Conservation (phyloP, 35 echinoderm and acorn worm genomes). For the Patiria miniata region DNA sequence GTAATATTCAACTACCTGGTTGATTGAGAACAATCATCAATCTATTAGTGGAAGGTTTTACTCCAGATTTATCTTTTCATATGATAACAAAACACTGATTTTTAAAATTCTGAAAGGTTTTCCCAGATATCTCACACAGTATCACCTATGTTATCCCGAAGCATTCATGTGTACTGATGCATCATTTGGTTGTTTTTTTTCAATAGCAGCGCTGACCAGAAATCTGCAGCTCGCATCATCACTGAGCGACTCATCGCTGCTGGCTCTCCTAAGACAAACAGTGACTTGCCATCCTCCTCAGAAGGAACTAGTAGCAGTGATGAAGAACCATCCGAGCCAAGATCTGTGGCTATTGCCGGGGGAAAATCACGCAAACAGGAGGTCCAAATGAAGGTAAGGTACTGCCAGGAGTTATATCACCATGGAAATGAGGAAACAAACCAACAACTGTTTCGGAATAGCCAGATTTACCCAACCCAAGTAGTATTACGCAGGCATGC, state of each 20-base stretch:
- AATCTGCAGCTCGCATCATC: conserved; percentile 11
- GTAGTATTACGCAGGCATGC: too few relatives aligned
- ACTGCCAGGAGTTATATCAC: not conserved
- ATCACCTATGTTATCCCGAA: too few relatives aligned
- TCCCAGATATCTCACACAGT: too few relatives aligned
- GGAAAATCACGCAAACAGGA: conserved; percentile 13
- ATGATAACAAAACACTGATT: too few relatives aligned
- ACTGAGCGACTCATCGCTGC: conserved; percentile 44
- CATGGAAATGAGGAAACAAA: too few relatives aligned
- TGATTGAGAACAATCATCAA: too few relatives aligned
- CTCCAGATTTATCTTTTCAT: too few relatives aligned
- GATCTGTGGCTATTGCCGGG: conserved; percentile 10
- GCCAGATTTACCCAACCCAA: too few relatives aligned
- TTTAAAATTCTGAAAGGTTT: too few relatives aligned
- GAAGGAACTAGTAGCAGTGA: conserved; percentile 54
- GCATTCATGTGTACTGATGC: too few relatives aligned
- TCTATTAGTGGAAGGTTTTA: too few relatives aligned
- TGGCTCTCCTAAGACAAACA: conserved; percentile 50
- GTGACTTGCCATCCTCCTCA: conserved; percentile 46
- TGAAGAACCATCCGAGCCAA: conserved; percentile 40
- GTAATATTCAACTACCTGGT: too few relatives aligned
- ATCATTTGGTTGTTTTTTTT: not conserved
- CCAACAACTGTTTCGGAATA: not conserved
- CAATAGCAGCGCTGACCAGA: not conserved
- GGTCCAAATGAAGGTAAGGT: conserved; percentile 62